phyloP scores from a whole-genome alignment of 2,888 invertebrate species.

The Coecobrya sp. region DNA sequence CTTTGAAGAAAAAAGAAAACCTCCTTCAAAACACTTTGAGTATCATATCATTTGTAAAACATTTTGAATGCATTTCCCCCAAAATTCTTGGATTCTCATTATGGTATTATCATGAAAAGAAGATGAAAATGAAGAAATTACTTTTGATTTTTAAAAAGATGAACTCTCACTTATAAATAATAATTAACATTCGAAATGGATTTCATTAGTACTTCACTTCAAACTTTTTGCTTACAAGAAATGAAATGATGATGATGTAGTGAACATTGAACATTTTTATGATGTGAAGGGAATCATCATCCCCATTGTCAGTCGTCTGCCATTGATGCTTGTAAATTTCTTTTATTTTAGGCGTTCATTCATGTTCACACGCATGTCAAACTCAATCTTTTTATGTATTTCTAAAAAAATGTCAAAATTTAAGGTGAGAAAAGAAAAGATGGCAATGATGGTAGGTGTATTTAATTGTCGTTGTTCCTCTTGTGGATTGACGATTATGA shows the following conservation, averaged over 20 bases:
- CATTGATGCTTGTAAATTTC: background rate
- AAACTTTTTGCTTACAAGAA: background rate
- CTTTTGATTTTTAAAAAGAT: conserved; percentile 48
- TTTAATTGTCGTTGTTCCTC: background rate
- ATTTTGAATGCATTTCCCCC: background rate
- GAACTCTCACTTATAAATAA: conserved; percentile 59
- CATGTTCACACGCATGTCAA: background rate
- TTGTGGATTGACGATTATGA: background rate
- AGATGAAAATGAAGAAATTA: conserved; percentile 49
- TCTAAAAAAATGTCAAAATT: conserved; percentile 10
- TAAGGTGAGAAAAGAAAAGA: conserved; percentile 15
- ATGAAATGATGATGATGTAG: background rate
- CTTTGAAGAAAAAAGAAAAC: conserved; percentile 24
- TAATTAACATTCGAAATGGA: conserved; percentile 63
- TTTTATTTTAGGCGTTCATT: background rate
- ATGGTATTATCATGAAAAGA: conserved; percentile 18
- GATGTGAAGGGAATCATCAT: background rate
- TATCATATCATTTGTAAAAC: background rate
- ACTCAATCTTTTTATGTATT: conserved; percentile 13
- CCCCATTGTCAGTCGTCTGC: background rate
- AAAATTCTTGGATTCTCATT: conserved; percentile 16
- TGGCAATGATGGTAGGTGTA: conserved; percentile 36
- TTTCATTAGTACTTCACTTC: conserved; percentile 35
- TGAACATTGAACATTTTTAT: too few relatives aligned
- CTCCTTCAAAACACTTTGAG: conserved; percentile 22